Conservation (phyloP, 2,113 vertebrate species). For the Globicephala melas region DNA sequence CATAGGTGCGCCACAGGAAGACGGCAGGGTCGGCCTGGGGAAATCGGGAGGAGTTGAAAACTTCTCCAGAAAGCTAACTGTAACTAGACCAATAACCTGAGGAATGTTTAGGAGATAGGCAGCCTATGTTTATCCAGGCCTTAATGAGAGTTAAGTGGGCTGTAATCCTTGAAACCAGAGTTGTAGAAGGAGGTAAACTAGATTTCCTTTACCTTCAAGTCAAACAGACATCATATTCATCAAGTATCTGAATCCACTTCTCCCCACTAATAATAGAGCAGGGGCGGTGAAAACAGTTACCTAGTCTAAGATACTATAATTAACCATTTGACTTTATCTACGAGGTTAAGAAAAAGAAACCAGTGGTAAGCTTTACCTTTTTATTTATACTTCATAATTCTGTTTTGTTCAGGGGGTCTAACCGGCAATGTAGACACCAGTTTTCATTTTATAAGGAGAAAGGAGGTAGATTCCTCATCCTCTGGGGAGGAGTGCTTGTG, state of each 20-base stretch:
- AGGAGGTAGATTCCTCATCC: background rate
- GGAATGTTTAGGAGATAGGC: constrained; percentile 55
- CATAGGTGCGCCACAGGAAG: background rate
- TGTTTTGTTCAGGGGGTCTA: background rate
- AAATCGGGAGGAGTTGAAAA: background rate
- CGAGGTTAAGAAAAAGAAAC: constrained; percentile 27
- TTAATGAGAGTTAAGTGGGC: constrained; percentile 63
- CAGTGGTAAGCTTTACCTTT: background rate
- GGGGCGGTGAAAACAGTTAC: background rate
- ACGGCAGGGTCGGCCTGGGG: background rate
- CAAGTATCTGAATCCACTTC: background rate
- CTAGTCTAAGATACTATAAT: background rate
- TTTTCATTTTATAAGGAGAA: constrained; percentile 13
- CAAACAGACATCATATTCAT: constrained; percentile 54
- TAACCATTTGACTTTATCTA: background rate
- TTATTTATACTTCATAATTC: background rate
- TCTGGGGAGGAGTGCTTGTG: background rate
- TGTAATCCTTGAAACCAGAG: constrained; percentile 64
- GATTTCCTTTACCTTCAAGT: constrained; percentile 37
- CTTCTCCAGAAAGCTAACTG: constrained; percentile 10
- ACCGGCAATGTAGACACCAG: background rate
- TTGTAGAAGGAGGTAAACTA: constrained; percentile 20
- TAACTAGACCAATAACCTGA: constrained; percentile 44
- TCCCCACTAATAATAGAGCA: background rate
- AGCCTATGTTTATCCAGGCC: constrained; percentile 52